Evolutionary conservation across 2,113 vertebrate genomes (phyloP).

Genomic region (Cyphomyrus plagiostoma): DNA sequence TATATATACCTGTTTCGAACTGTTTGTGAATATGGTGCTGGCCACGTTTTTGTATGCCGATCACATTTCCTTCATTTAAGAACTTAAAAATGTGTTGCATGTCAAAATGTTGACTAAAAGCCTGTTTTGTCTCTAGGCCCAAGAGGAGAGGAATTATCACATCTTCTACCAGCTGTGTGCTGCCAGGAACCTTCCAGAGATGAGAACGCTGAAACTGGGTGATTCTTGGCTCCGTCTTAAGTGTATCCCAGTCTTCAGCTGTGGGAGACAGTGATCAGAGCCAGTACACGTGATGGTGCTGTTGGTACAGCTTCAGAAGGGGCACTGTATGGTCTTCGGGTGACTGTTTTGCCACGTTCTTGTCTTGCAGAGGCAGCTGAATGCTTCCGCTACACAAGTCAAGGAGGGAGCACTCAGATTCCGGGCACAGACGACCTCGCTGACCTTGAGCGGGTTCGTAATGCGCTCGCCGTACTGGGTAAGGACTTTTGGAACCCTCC

Average conservation of each 20-base stretch:
- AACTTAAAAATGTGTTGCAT: not conserved
- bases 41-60: not conserved
- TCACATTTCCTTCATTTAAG: not conserved
- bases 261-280: not conserved
- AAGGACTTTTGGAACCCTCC: not conserved
- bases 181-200: slow-evolving; percentile 53
- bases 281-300: not conserved
- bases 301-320: not conserved
- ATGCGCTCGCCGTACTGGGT: slow-evolving; percentile 63
- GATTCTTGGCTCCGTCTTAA: slow-evolving; percentile 31
- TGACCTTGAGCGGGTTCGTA: slow-evolving; percentile 56
- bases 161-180: slow-evolving; percentile 72
- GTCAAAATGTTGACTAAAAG: not conserved
- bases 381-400: slow-evolving; percentile 61
- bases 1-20: not conserved
- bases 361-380: slow-evolving; percentile 53
- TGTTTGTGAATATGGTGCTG: not conserved
- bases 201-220: slow-evolving; percentile 61
- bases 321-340: not conserved
- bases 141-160: slow-evolving; percentile 67
- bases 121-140: slow-evolving; percentile 38
- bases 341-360: not conserved
- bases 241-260: not conserved
- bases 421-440: slow-evolving; percentile 49
- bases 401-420: slow-evolving; percentile 50